Conservation (phyloP, 2,113 vertebrate species). For the Myotis yumanensis region DNA sequence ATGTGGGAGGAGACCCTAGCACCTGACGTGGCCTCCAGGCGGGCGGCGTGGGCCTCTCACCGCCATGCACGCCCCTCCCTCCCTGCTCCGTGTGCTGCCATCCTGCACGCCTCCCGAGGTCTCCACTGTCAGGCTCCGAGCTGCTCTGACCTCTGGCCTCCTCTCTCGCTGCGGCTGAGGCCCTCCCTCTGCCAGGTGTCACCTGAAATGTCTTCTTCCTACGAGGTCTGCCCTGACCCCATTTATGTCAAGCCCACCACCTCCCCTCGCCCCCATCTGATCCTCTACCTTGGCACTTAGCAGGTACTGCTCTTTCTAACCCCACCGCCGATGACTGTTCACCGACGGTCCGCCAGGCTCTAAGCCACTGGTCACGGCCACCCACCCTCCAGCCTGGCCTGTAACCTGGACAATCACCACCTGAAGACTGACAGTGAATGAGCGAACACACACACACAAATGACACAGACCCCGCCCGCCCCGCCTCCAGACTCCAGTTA, state of each 20-base stretch:
- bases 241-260: not conserved
- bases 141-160: not conserved
- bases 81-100: accelerated
- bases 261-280: not conserved
- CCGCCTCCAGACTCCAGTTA: conserved; percentile 22
- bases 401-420: accelerated
- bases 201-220: not conserved
- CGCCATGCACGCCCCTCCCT: not conserved
- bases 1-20: accelerated
- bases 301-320: accelerated
- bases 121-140: accelerated
- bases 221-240: not conserved
- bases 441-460: accelerated
- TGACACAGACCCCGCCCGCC: not conserved
- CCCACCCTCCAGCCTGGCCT: not conserved
- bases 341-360: accelerated
- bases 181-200: not conserved
- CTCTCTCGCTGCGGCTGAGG: accelerated
- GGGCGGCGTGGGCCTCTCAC: accelerated
- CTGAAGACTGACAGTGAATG: accelerated
- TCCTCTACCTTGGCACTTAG: not conserved
- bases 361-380: accelerated
- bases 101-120: accelerated
- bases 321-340: accelerated
- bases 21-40: accelerated